Evolutionary conservation across 64 coral and sea anemone genomes (phyloP).

Genomic region (Dendronephthya gigantea): DNA sequence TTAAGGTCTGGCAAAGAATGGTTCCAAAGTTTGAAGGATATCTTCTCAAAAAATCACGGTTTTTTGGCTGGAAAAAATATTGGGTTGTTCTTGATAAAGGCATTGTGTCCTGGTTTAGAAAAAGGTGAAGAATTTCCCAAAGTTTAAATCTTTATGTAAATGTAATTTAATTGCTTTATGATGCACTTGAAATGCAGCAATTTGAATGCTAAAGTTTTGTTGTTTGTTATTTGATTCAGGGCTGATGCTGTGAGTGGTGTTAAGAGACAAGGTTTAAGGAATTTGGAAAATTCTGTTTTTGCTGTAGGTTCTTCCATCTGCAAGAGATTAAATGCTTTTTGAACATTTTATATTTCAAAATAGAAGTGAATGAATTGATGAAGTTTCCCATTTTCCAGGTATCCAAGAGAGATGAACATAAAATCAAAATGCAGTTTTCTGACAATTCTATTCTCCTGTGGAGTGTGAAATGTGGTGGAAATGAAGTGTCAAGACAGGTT

Average conservation of each 20-base stretch:
- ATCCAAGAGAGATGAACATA: background rate
- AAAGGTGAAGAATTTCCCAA: too few relatives aligned
- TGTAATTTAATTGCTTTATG: too few relatives aligned
- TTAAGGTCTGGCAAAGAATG: slow-evolving; percentile 64
- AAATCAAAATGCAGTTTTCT: slow-evolving; percentile 16
- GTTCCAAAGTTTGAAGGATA: slow-evolving; percentile 75
- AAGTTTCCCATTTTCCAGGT: background rate
- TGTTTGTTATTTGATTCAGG: slow-evolving; percentile 19
- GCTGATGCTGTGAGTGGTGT: slow-evolving; percentile 66
- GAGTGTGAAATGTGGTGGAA: background rate
- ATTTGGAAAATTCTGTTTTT: slow-evolving; percentile 81
- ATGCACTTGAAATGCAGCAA: too few relatives aligned
- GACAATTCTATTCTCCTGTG: background rate
- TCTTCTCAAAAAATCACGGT: slow-evolving; percentile 75
- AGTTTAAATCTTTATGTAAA: too few relatives aligned
- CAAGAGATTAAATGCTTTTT: too few relatives aligned
- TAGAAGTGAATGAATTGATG: too few relatives aligned
- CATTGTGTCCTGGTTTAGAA: slow-evolving; percentile 70
- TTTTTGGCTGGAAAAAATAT: slow-evolving; percentile 92
- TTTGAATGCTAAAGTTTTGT: too few relatives aligned
- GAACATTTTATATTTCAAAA: too few relatives aligned
- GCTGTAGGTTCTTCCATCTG: slow-evolving; percentile 46
- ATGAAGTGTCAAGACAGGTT: background rate
- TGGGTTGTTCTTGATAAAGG: slow-evolving; percentile 97
- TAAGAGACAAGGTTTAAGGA: slow-evolving; percentile 80